Conservation (phyloP, 2,888 invertebrate species). For the Brachypalpus laphriformis region DNA sequence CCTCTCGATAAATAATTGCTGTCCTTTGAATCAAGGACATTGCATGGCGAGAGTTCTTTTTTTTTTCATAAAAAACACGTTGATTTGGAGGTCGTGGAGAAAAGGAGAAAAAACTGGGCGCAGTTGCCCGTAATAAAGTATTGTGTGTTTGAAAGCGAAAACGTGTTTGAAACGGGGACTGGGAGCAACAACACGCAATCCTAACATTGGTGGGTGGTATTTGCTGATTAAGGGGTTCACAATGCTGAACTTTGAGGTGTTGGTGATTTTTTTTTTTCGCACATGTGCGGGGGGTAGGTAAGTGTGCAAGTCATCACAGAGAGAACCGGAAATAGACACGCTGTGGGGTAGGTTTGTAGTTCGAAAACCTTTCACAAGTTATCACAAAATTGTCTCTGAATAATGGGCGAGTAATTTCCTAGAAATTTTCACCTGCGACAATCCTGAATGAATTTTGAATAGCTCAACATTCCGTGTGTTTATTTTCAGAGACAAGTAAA, state of each 20-base stretch:
- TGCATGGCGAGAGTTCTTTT: not conserved
- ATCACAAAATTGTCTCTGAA: not conserved
- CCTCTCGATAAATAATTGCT: slow-evolving; percentile 25
- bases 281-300: not conserved
- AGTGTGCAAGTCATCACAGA: not conserved
- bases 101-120: slow-evolving; percentile 27
- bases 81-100: slow-evolving; percentile 36
- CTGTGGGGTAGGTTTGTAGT: not conserved
- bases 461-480: slow-evolving; percentile 6
- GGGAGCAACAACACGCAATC: not conserved
- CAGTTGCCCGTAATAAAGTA: slow-evolving; percentile 41
- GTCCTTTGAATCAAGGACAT: slow-evolving; percentile 19
- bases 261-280: not conserved
- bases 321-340: not conserved
- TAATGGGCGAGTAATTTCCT: not conserved
- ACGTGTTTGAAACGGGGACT: slow-evolving; percentile 19
- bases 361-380: not conserved
- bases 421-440: not conserved
- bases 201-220: not conserved
- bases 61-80: not conserved
- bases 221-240: slow-evolving; percentile 28
- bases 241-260: slow-evolving; percentile 1
- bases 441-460: slow-evolving; percentile 38
- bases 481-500: slow-evolving; percentile 37
- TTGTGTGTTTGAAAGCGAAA: slow-evolving; percentile 25